Evolutionary conservation across 2,888 invertebrate species (phyloP).

Genomic region (Agriopis aurantiaria): DNA sequence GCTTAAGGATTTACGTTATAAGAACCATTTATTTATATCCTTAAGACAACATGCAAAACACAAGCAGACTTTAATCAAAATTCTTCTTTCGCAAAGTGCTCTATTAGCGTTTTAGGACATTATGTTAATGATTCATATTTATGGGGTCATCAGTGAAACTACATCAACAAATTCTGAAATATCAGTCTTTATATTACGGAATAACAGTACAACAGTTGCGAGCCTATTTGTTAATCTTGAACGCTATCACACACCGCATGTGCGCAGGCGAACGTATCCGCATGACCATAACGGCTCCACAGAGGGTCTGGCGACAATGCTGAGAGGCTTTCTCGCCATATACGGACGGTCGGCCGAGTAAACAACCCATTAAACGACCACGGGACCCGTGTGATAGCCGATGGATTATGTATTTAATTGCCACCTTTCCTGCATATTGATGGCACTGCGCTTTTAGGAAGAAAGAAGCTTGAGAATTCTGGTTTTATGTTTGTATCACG

Average conservation of each 20-base stretch:
- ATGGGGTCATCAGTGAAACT: background rate
- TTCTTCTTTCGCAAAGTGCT: background rate
- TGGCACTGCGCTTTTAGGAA: slow-evolving; percentile 51
- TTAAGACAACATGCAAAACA: background rate
- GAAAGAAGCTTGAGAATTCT: slow-evolving; percentile 20
- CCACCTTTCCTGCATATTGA: slow-evolving; percentile 69
- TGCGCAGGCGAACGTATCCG: slow-evolving; percentile 68
- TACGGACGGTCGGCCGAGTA: slow-evolving; percentile 74
- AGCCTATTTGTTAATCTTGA: slow-evolving; percentile 60
- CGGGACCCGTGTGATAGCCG: slow-evolving; percentile 69
- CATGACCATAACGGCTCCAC: slow-evolving; percentile 64
- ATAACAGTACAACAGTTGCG: slow-evolving; percentile 42
- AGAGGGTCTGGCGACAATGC: slow-evolving; percentile 78
- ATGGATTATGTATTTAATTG: slow-evolving; percentile 82
- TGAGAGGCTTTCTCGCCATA: slow-evolving; percentile 83
- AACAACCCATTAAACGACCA: slow-evolving; percentile 77
- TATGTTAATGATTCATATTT: background rate
- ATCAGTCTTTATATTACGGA: slow-evolving; percentile 23
- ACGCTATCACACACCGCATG: slow-evolving; percentile 62
- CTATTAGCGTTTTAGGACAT: background rate
- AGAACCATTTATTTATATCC: slow-evolving; percentile 1
- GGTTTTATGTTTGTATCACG: slow-evolving; percentile 4
- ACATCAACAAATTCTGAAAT: background rate
- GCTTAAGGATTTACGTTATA: slow-evolving; percentile 2
- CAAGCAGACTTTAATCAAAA: background rate